phyloP scores from a whole-genome alignment of 2,797 vertebrate genomes.

The Distichodus sexfasciatus region DNA sequence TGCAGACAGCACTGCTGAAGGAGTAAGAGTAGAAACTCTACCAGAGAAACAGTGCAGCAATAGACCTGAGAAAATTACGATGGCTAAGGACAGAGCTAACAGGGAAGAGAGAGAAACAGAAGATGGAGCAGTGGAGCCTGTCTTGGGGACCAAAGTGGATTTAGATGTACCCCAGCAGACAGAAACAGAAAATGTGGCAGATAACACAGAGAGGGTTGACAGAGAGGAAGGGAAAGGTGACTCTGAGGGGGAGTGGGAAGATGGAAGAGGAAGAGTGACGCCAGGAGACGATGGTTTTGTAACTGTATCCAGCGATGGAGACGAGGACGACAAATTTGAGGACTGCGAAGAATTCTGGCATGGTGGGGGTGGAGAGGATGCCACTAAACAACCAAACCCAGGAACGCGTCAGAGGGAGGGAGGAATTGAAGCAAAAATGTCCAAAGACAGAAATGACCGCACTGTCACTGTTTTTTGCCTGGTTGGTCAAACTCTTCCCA shows the following conservation, averaged over 20 bases:
- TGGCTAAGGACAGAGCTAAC: constrained; percentile 15
- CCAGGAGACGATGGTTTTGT: constrained; percentile 67
- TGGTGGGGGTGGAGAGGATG: constrained; percentile 14
- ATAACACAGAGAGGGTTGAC: constrained; percentile 58
- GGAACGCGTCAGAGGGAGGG: constrained; percentile 24
- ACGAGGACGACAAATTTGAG: constrained; percentile 63
- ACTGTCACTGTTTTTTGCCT: constrained; percentile 65
- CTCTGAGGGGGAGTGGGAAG: constrained; percentile 48
- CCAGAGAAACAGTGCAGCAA: constrained; percentile 21
- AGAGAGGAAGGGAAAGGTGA: constrained; percentile 54
- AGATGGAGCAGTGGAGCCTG: constrained; percentile 29
- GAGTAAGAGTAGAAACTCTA: constrained; percentile 12
- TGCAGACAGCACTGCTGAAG: constrained; percentile 29
- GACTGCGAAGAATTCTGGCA: constrained; percentile 69
- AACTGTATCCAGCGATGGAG: constrained; percentile 68
- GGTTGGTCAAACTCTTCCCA: constrained; percentile 64
- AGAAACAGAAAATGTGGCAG: constrained; percentile 47
- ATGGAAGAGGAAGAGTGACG: constrained; percentile 49
- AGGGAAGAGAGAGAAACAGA: constrained; percentile 22
- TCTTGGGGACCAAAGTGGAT: constrained; percentile 47
- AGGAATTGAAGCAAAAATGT: constrained; percentile 35
- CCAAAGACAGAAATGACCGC: constrained; percentile 25
- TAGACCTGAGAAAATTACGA: constrained; percentile 28
- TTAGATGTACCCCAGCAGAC: constrained; percentile 26
- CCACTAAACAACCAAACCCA: constrained; percentile 18